These are phyloP conservation scores for Thaumetopoea pityocampa DNA, from an alignment of 1,140 invertebrate species.

Conservation along the genomic window DNA sequence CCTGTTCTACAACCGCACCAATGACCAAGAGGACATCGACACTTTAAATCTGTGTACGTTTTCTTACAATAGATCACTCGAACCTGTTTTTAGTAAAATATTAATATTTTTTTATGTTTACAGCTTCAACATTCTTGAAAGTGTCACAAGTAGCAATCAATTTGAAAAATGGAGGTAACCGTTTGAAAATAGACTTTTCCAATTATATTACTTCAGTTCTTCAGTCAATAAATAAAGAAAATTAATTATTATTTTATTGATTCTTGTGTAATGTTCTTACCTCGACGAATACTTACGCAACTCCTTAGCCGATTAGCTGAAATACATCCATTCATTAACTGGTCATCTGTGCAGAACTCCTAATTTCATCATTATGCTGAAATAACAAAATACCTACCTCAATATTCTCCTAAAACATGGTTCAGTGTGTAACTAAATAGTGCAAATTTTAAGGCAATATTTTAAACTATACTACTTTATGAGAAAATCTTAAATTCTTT, in stretches of 20 bases:
- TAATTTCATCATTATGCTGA: background rate
- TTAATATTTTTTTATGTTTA: constrained; percentile 30
- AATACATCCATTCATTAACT: constrained; percentile 54
- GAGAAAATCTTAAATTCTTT: too few species aligned
- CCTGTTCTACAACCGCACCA: constrained; percentile 75
- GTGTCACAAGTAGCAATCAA: constrained; percentile 81
- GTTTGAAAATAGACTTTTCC: constrained; percentile 80
- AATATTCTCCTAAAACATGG: too few species aligned
- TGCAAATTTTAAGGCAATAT: too few species aligned
- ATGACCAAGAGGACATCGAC: constrained; percentile 63
- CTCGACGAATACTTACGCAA: constrained; percentile 28
- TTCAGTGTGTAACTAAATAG: too few species aligned
- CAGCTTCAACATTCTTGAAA: constrained; percentile 81
- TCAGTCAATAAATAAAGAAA: constrained; percentile 52
- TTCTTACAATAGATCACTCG: background rate
- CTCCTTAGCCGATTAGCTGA: constrained; percentile 33
- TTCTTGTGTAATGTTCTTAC: constrained; percentile 7
- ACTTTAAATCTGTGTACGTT: constrained; percentile 63
- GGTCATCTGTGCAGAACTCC: background rate
- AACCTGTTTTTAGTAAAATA: background rate
- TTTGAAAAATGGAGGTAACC: constrained; percentile 80
- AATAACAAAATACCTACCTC: too few species aligned
- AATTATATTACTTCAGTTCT: constrained; percentile 79
- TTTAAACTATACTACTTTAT: too few species aligned
- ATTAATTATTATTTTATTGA: constrained; percentile 12